Percentiles rank a stretch among this genome's conserved stretches.
phyloP scores from a whole-genome alignment of 2,797 vertebrate genomes.

The Micromesistius poutassou region DNA sequence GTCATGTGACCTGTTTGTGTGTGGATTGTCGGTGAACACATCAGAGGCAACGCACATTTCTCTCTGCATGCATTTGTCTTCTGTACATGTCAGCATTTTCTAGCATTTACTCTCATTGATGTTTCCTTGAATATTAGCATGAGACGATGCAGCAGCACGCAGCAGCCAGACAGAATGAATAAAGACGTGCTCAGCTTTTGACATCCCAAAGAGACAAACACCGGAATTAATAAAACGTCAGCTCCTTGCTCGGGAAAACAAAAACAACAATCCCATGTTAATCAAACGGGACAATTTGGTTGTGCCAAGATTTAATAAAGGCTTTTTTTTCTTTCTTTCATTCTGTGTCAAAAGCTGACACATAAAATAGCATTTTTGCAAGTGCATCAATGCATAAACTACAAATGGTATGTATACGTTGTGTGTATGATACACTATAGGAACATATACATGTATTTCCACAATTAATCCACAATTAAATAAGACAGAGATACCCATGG shows the following conservation, averaged over 20 bases:
- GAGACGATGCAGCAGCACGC: background rate
- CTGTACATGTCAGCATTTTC: constrained; percentile 37
- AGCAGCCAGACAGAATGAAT: background rate
- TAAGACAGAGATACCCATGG: background rate
- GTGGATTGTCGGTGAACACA: background rate
- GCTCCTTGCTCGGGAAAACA: background rate
- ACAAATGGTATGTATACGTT: background rate
- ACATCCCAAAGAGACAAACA: background rate
- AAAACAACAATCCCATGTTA: background rate
- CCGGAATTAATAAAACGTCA: background rate
- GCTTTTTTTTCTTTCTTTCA: too few species aligned
- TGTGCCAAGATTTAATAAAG: too few species aligned
- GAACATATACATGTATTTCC: too few species aligned
- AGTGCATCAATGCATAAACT: background rate
- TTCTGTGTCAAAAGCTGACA: background rate
- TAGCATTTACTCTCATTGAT: constrained; percentile 21
- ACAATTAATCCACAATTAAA: background rate
- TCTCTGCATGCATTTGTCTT: constrained; percentile 8
- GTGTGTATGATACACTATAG: too few species aligned
- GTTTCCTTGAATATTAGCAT: constrained; percentile 41
- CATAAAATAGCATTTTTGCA: background rate
- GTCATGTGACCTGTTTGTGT: background rate
- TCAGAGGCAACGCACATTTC: constrained; percentile 8
- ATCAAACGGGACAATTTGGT: background rate
- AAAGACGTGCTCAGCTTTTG: background rate